Percentiles rank a stretch among this genome's conserved stretches.
These are phyloP conservation scores for Aleiodes alternator DNA, from an alignment of 2,888 invertebrate species.

Conservation along the genomic window DNA sequence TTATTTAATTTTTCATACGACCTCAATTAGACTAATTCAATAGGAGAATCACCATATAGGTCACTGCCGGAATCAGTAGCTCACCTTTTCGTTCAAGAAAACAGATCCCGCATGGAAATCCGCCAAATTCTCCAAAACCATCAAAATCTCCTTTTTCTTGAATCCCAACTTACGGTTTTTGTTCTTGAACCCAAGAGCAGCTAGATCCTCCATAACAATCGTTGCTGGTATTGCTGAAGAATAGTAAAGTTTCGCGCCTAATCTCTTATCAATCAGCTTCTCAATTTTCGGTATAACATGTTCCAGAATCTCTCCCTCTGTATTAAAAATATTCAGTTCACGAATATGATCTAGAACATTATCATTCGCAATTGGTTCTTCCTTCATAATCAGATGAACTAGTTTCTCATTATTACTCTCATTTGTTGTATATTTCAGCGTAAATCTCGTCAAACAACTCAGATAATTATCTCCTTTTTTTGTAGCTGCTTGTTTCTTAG, in stretches of 20 bases:
- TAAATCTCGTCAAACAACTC: conserved; percentile 52
- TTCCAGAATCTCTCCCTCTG: conserved; percentile 51
- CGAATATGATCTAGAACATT: conserved; percentile 36
- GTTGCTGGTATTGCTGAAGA: conserved; percentile 32
- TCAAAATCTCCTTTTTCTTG: conserved; percentile 53
- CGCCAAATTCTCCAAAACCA: conserved; percentile 58
- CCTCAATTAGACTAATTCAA: no score
- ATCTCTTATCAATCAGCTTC: conserved; percentile 41
- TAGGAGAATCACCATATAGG: no score
- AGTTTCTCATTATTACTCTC: conserved; percentile 32
- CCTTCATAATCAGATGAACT: conserved; percentile 54
- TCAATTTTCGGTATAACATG: conserved; percentile 56
- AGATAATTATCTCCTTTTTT: conserved; percentile 55
- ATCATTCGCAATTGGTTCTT: conserved; percentile 46
- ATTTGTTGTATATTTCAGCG: conserved; percentile 44
- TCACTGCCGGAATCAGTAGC: not conserved
- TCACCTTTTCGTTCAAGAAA: conserved; percentile 45
- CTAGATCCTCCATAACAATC: conserved; percentile 61
- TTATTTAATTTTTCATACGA: no score
- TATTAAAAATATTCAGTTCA: conserved; percentile 54
- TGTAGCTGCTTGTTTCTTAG: conserved; percentile 60
- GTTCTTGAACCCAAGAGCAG: conserved; percentile 51
- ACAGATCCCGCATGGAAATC: conserved; percentile 63
- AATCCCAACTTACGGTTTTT: conserved; percentile 60
- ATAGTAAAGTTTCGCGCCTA: conserved; percentile 55